Evolutionary conservation across 1,140 invertebrate genomes (phyloP).

Genomic region (Pissodes strobi): DNA sequence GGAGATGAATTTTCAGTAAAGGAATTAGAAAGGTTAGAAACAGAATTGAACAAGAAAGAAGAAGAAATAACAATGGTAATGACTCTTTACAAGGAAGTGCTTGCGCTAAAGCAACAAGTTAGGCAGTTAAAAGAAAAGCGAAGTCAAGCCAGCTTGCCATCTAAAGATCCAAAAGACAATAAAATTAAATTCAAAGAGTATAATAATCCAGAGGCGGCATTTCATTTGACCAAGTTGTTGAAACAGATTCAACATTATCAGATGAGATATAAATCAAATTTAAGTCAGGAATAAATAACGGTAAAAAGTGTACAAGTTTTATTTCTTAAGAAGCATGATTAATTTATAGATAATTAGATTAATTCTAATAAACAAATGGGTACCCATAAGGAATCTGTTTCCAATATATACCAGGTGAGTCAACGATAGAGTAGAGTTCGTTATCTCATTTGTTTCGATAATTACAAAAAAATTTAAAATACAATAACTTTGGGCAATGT

Average conservation of each 20-base stretch:
- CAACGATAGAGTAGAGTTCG: too few relatives aligned
- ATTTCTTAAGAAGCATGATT: too few relatives aligned
- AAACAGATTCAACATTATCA: slow-evolving; percentile 53
- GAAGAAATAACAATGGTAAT: slow-evolving; percentile 60
- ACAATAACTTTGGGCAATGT: too few relatives aligned
- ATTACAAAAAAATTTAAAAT: too few relatives aligned
- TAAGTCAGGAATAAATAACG: slow-evolving; percentile 32
- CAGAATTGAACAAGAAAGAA: slow-evolving; percentile 57
- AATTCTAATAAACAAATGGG: too few relatives aligned
- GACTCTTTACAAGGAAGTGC: slow-evolving; percentile 59
- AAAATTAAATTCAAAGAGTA: slow-evolving; percentile 38
- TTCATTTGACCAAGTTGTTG: slow-evolving; percentile 51
- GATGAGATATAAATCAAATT: slow-evolving; percentile 40
- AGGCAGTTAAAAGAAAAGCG: slow-evolving; percentile 52
- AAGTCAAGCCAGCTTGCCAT: slow-evolving; percentile 35
- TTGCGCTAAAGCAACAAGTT: slow-evolving; percentile 58
- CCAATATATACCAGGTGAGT: too few relatives aligned
- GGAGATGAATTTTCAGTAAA: slow-evolving; percentile 45
- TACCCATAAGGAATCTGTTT: too few relatives aligned
- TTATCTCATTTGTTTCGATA: too few relatives aligned
- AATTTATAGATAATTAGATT: too few relatives aligned
- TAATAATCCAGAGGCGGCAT: slow-evolving; percentile 44
- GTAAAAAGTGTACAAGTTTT: background rate
- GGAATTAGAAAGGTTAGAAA: slow-evolving; percentile 56
- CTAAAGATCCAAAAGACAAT: slow-evolving; percentile 19